Evolutionary conservation across 2,888 invertebrate genomes (phyloP).

Genomic region (Coenonympha arcania): DNA sequence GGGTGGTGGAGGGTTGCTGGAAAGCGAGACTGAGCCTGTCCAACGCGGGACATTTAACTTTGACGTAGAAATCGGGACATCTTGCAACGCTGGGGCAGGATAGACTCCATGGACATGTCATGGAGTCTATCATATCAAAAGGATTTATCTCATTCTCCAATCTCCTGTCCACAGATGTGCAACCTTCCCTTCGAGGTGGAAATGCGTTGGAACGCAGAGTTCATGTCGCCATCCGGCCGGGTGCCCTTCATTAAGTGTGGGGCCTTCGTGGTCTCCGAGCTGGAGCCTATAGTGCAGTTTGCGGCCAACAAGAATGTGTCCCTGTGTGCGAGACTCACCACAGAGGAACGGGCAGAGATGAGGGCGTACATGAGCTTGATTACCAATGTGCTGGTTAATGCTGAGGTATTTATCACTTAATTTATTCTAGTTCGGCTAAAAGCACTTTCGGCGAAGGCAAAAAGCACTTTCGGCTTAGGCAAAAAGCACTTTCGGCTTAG

Average conservation of each 20-base stretch:
- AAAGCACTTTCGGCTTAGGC: too few species aligned
- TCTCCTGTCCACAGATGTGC: constrained; percentile 80
- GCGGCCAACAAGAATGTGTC: constrained; percentile 87
- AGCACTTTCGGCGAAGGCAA: too few species aligned
- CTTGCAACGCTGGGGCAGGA: too few species aligned
- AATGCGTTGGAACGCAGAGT: constrained; percentile 92
- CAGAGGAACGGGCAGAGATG: constrained; percentile 90
- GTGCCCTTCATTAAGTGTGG: constrained; percentile 95
- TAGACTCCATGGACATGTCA: too few species aligned
- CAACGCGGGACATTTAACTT: too few species aligned
- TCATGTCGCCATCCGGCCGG: constrained; percentile 95
- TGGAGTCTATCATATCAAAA: too few species aligned
- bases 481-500: too few species aligned
- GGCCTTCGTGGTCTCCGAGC: constrained; percentile 88
- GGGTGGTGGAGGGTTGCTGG: too few species aligned
- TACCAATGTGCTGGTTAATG: constrained; percentile 90
- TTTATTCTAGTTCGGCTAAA: too few species aligned
- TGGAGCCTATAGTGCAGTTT: constrained; percentile 93
- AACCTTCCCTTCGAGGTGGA: constrained; percentile 86
- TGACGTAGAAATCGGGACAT: too few species aligned
- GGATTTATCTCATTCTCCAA: too few species aligned
- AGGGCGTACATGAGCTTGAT: constrained; percentile 94
- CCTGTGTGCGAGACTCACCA: constrained; percentile 80
- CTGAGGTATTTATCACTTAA: constrained; percentile 77
- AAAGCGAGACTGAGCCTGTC: too few species aligned